A percentile compares a stretch with the other conserved stretches of the same genome.
Evolutionary conservation across 2,797 vertebrate species (phyloP).

Genomic region (Clamator glandarius): DNA sequence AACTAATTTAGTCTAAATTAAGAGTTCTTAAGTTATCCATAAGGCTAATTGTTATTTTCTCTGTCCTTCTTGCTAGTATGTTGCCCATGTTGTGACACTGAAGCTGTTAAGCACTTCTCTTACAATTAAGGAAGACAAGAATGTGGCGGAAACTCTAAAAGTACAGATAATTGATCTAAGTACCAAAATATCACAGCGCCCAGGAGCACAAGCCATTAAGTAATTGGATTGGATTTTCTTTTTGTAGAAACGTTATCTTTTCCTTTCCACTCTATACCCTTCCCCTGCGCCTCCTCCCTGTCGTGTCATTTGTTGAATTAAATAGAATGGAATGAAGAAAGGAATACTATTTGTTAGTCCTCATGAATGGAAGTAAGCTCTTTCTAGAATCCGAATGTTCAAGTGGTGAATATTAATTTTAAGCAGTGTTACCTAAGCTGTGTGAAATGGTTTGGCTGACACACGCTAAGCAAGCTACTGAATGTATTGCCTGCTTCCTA

Average conservation of each 20-base stretch:
- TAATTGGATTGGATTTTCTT: slow-evolving; percentile 68
- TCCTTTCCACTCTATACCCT: too few species aligned
- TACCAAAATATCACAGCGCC: slow-evolving; percentile 90
- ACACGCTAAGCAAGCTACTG: neutral
- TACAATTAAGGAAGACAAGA: slow-evolving; percentile 86
- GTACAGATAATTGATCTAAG: slow-evolving; percentile 92
- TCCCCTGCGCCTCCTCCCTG: too few species aligned
- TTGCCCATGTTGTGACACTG: slow-evolving; percentile 87
- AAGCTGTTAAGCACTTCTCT: slow-evolving; percentile 91
- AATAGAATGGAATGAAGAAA: neutral
- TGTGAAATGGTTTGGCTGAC: neutral
- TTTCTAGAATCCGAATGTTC: neutral
- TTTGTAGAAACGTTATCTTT: neutral
- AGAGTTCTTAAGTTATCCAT: neutral
- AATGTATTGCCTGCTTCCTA: neutral
- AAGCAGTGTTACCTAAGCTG: neutral
- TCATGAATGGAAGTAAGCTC: neutral
- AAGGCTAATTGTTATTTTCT: slow-evolving; percentile 2
- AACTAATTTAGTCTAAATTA: neutral
- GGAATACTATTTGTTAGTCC: neutral
- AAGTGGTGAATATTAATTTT: neutral
- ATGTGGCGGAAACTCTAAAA: slow-evolving; percentile 90
- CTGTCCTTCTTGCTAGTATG: slow-evolving; percentile 81
- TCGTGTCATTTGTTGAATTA: neutral
- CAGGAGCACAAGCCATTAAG: slow-evolving; percentile 94